Conservation (phyloP, 2,888 invertebrate species). For the Branchinecta sandiegonensis region DNA sequence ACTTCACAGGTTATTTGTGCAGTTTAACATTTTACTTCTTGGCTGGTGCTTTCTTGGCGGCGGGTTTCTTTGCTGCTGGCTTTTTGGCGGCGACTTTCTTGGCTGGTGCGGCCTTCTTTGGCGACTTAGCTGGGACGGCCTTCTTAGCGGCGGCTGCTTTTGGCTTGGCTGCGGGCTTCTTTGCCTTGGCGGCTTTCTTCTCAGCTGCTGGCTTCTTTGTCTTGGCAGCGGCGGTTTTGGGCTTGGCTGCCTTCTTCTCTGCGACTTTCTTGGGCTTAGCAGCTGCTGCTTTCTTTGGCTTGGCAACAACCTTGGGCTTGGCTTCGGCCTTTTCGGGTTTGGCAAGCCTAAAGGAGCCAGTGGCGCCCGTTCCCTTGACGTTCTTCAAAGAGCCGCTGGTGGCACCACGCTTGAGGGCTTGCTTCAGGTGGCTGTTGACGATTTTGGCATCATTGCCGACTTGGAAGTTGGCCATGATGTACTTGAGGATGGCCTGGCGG, state of each 20-base stretch:
- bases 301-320: slow-evolving; percentile 18
- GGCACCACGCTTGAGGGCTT: slow-evolving; percentile 33
- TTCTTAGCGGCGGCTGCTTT: background rate
- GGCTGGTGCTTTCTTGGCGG: background rate
- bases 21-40: too few relatives aligned
- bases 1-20: too few relatives aligned
- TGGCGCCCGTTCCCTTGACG: slow-evolving; percentile 27
- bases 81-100: background rate
- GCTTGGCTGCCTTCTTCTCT: background rate
- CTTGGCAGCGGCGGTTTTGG: background rate
- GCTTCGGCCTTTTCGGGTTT: slow-evolving; percentile 12
- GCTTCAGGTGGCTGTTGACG: slow-evolving; percentile 33
- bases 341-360: slow-evolving; percentile 25
- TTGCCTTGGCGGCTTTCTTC: background rate
- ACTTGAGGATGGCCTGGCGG: slow-evolving; percentile 35
- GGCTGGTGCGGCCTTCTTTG: background rate
- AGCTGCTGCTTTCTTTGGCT: background rate
- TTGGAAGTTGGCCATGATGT: slow-evolving; percentile 32
- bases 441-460: slow-evolving; percentile 33
- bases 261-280: background rate
- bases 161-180: background rate
- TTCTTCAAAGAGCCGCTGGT: slow-evolving; percentile 34
- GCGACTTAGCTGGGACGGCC: background rate
- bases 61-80: background rate
- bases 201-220: background rate